Percentiles rank a stretch among this genome's conserved stretches.
phyloP scores from a whole-genome alignment of 2,888 invertebrate genomes.

The Eristalinus sepulchralis region DNA sequence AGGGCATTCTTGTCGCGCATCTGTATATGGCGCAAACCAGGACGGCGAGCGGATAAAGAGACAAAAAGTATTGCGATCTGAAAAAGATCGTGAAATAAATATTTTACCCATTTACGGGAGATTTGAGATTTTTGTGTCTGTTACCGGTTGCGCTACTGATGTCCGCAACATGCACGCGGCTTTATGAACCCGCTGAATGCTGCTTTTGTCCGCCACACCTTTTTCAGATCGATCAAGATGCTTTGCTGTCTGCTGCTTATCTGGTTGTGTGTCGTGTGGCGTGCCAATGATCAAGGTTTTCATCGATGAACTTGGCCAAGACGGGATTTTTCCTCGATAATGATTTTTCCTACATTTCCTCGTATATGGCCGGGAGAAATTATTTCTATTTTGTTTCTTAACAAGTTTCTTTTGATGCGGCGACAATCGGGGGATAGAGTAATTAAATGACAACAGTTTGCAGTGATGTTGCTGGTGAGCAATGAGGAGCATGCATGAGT shows the following conservation, averaged over 20 bases:
- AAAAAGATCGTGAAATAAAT: conserved; percentile 67
- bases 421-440: neutral
- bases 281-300: conserved; percentile 44
- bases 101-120: conserved; percentile 61
- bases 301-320: conserved; percentile 53
- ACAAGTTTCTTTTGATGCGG: neutral
- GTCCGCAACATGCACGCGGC: neutral
- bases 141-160: conserved; percentile 46
- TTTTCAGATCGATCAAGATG: conserved; percentile 40
- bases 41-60: neutral
- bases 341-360: conserved; percentile 6
- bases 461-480: too few species aligned
- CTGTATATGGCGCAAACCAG: conserved; percentile 19
- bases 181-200: conserved; percentile 1
- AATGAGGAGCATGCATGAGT: too few species aligned
- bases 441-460: neutral
- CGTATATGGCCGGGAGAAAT: conserved; percentile 60
- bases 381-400: conserved; percentile 3
- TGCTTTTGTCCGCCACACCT: conserved; percentile 62
- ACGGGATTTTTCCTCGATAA: conserved; percentile 40
- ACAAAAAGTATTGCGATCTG: conserved; percentile 27
- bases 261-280: neutral
- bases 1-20: conserved; percentile 34
- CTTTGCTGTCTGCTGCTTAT: neutral
- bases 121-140: conserved; percentile 42